phyloP scores from a whole-genome alignment of 2,797 vertebrate genomes.

The Microctenopoma stevenorrisi region DNA sequence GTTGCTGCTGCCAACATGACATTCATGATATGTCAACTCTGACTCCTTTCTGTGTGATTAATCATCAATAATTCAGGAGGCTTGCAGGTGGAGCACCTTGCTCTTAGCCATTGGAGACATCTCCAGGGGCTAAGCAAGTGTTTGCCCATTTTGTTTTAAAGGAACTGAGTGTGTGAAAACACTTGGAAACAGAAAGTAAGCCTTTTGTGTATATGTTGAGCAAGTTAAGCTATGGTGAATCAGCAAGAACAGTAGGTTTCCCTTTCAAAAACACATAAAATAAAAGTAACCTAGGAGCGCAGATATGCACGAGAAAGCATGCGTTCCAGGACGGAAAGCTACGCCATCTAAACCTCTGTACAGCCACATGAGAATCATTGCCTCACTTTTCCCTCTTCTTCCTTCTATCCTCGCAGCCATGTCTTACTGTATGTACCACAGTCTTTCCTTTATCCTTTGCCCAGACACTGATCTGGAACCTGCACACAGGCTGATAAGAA shows the following conservation, averaged over 20 bases:
- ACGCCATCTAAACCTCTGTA: background rate
- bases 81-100: slow-evolving; percentile 52
- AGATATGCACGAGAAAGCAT: background rate
- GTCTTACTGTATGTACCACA: slow-evolving; percentile 11
- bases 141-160: slow-evolving; percentile 28
- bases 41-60: slow-evolving; percentile 43
- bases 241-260: too few species aligned
- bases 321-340: slow-evolving; percentile 21
- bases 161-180: slow-evolving; percentile 7
- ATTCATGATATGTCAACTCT: background rate
- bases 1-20: too few species aligned
- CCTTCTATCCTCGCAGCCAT: slow-evolving; percentile 16
- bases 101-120: slow-evolving; percentile 18
- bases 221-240: too few species aligned
- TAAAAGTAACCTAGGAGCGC: too few species aligned
- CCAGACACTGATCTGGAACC: slow-evolving; percentile 57
- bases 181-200: too few species aligned
- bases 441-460: slow-evolving; percentile 44
- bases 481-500: slow-evolving; percentile 53
- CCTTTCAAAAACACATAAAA: too few species aligned
- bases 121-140: slow-evolving; percentile 19
- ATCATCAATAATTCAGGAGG: slow-evolving; percentile 59
- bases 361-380: slow-evolving; percentile 17
- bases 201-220: too few species aligned
- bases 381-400: slow-evolving; percentile 18